Evolutionary conservation across 2,797 vertebrate species (phyloP).

Genomic region (Catharus ustulatus): DNA sequence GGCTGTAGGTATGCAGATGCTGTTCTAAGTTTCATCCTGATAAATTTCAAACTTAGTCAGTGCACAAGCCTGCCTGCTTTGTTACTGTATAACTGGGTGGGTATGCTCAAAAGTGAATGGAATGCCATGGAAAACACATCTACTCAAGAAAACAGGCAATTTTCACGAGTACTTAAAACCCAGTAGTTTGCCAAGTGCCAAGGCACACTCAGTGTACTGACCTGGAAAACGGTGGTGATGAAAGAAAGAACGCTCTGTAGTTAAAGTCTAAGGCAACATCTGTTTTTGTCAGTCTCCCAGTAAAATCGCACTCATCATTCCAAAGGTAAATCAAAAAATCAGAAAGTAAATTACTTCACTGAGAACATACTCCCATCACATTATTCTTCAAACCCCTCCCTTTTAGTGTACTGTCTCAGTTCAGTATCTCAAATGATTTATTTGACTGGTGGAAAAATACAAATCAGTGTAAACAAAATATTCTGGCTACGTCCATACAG

Average conservation of each 20-base stretch:
- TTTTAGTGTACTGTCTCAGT: not conserved
- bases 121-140: not conserved
- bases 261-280: not conserved
- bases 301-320: not conserved
- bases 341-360: not conserved
- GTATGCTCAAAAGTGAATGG: not conserved
- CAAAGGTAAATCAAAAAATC: not conserved
- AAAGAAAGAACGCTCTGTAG: not conserved
- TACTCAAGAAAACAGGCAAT: not conserved
- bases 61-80: not conserved
- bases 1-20: not conserved
- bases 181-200: not conserved
- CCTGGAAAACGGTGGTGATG: not conserved
- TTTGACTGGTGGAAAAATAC: constrained; percentile 1
- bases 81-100: not conserved
- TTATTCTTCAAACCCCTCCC: not conserved
- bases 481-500: not conserved
- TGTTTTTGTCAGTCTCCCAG: not conserved
- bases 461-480: constrained; percentile 3
- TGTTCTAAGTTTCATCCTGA: not conserved
- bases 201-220: not conserved
- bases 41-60: not conserved
- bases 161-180: not conserved
- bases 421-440: not conserved
- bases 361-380: not conserved